Percentiles rank a stretch among this genome's conserved stretches.
phyloP scores from a whole-genome alignment of 1,140 invertebrate species.

The Drosophila watanabei region DNA sequence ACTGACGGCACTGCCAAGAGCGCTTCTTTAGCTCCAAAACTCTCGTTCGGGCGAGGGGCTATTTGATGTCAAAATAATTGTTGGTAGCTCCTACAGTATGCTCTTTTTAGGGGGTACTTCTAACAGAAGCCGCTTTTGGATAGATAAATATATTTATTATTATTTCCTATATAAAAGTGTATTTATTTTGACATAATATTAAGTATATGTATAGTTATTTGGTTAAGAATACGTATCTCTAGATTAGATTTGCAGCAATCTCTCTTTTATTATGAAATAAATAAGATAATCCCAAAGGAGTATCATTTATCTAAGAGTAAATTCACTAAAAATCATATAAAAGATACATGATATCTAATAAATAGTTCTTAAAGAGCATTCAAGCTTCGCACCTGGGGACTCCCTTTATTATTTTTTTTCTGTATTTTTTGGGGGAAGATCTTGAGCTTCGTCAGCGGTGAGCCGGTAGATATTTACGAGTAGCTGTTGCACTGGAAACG shows the following conservation, averaged over 20 bases:
- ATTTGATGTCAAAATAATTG: constrained; percentile 84
- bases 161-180: not conserved
- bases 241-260: no score
- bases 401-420: constrained; percentile 20
- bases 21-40: constrained; percentile 35
- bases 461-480: constrained; percentile 74
- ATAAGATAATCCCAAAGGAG: no score
- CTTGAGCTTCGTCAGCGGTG: constrained; percentile 45
- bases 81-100: constrained; percentile 44
- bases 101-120: not conserved
- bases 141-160: not conserved
- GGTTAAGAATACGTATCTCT: no score
- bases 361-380: constrained; percentile 3
- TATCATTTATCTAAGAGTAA: accelerated
- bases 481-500: constrained; percentile 84
- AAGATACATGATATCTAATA: no score
- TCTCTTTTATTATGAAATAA: no score
- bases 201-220: no score
- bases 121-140: not conserved
- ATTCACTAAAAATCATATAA: not conserved
- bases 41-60: constrained; percentile 59
- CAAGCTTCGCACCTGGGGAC: not conserved
- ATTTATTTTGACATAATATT: no score
- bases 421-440: constrained; percentile 30
- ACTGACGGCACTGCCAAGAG: constrained; percentile 4